Conservation (phyloP, 2,888 invertebrate species). For the Halictus quadricinctus region DNA sequence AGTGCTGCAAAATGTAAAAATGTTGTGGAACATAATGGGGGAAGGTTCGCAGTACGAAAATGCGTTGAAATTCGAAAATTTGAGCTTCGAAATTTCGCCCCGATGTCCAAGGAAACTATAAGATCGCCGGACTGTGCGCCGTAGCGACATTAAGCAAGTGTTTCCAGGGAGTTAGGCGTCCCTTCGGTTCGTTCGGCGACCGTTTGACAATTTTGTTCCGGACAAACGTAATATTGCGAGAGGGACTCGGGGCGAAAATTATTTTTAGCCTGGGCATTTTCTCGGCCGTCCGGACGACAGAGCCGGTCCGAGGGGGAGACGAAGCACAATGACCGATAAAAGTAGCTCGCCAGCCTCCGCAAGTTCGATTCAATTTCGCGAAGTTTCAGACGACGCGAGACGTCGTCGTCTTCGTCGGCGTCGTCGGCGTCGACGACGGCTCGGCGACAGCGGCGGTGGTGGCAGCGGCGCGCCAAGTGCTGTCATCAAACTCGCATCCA, state of each 20-base stretch:
- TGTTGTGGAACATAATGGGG: no score
- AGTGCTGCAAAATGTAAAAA: no score
- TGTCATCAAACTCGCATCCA: conserved; percentile 64
- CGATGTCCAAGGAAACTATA: no score
- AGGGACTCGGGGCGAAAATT: conserved; percentile 26
- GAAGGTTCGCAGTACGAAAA: no score
- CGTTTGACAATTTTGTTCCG: conserved; percentile 21
- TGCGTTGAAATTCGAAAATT: no score
- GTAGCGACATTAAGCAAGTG: neutral
- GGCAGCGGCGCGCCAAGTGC: conserved; percentile 40
- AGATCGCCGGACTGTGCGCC: no score
- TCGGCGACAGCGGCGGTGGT: conserved; percentile 16
- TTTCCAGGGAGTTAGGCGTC: neutral
- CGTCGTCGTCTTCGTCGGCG: neutral
- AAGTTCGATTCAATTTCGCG: conserved; percentile 63
- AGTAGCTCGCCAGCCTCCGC: conserved; percentile 34
- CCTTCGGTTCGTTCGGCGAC: neutral
- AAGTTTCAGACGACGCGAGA: conserved; percentile 51
- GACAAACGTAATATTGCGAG: conserved; percentile 30
- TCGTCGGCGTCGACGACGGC: neutral
- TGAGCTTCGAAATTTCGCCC: no score
- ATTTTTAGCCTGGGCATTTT: conserved; percentile 31
- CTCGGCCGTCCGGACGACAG: neutral
- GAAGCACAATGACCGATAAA: conserved; percentile 48
- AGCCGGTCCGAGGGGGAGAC: neutral